A percentile compares a stretch with the other conserved stretches of the same genome.
Evolutionary conservation across 2,888 invertebrate genomes (phyloP).

Genomic region (Aricia artaxerxes): DNA sequence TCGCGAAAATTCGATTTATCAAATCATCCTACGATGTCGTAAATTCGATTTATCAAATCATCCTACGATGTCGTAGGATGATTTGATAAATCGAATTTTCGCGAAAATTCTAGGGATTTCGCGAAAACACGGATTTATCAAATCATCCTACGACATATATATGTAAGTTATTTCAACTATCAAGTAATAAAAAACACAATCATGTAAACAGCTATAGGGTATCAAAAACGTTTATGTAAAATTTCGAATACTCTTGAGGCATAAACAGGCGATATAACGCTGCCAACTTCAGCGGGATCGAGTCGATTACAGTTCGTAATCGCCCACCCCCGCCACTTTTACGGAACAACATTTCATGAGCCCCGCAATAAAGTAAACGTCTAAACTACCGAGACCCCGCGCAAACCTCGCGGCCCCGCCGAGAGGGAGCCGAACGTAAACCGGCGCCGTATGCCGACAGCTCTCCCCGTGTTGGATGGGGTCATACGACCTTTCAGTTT

Average conservation of each 20-base stretch:
- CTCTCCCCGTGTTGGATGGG: conserved; percentile 45
- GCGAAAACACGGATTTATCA: no score
- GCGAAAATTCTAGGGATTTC: no score
- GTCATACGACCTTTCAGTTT: conserved; percentile 65
- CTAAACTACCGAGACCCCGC: conserved; percentile 50
- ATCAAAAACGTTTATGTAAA: not conserved
- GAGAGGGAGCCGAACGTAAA: conserved; percentile 46
- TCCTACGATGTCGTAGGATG: no score
- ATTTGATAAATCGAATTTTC: no score
- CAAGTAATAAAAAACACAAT: not conserved
- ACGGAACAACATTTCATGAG: conserved; percentile 56
- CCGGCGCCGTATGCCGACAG: conserved; percentile 50
- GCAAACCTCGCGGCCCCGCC: conserved; percentile 38
- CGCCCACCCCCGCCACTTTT: conserved; percentile 62
- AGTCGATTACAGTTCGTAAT: conserved; percentile 73
- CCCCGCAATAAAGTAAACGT: conserved; percentile 45
- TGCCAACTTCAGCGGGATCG: conserved; percentile 74
- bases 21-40: no score
- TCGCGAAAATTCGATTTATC: no score
- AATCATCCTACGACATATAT: no score
- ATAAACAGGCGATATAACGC: conserved; percentile 45
- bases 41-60: no score
- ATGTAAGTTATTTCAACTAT: no score
- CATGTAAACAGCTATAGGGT: not conserved
- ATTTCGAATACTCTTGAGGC: conserved; percentile 33